Evolutionary conservation across 2,113 vertebrate genomes (phyloP), one percentile per base, ranked within the genome.

Genomic region (Globicephala melas): DNA sequence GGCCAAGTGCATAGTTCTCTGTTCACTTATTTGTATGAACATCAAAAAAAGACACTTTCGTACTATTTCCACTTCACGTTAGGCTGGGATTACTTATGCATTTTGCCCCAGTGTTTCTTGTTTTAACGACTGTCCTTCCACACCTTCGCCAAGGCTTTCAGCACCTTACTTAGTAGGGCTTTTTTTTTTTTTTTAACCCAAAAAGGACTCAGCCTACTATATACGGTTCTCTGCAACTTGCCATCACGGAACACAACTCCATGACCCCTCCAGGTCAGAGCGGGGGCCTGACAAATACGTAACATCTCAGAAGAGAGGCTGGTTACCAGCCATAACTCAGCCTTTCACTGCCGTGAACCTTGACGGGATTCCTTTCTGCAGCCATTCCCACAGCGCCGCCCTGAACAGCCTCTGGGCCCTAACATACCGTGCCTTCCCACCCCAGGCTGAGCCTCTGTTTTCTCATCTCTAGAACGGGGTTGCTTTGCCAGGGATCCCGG

Each of bases 241-340:
- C 47, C 5, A 0, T 21, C n/a, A 1, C 2, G 11, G 13, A 73
- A 20, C 38, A 9, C 15, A 4, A 13, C 44, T 47, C 36, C 3
- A 0, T 10, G 33, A 14, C 21, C 63, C 70, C 79, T 91, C 23
- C n/a, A 20, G 60, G 36, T 36, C 5, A 12, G n/a, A 33, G 55
- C 38, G 2, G 17, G 36, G 44, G 58, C 33, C 15, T 55, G 44
- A 18, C 11, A 1, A 58, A 33, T 2, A 3, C 5, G 0, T 20
- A 5, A 18, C n/a, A 2, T 33, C 81, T 63, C 23, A 26, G 71
- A 85, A 68, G 92, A 33, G 53, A 74, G 25, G 17, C 67, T 0
- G 0, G 28, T 8, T 2, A 3, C 15, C 41, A 0, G 17, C 1
- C 0, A 12, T 6, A 5, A 6, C 12, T 1, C 2, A 1, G n/a